These are phyloP conservation scores for Mythimna albipuncta DNA, from an alignment of 2,888 invertebrate genomes.

Conservation along the genomic window DNA sequence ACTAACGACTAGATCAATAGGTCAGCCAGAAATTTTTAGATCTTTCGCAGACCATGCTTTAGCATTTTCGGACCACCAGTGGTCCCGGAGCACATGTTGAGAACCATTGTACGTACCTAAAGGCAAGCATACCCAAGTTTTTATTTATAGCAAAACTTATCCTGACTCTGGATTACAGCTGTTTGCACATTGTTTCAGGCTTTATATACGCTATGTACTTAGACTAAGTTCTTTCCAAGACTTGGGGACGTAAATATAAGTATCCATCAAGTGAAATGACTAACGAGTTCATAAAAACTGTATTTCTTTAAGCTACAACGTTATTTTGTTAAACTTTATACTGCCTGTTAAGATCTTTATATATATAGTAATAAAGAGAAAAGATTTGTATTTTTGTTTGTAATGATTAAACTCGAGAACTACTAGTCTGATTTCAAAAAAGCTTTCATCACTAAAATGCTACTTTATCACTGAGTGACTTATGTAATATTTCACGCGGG, in stretches of 20 bases:
- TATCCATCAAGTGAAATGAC: conserved; percentile 40
- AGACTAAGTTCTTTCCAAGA: conserved; percentile 30
- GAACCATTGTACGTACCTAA: background rate
- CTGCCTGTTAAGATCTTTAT: conserved; percentile 24
- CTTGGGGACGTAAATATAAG: conserved; percentile 45
- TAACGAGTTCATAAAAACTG: conserved; percentile 47
- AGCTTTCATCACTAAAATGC: too few relatives aligned
- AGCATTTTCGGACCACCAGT: too few relatives aligned
- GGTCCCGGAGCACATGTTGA: too few relatives aligned
- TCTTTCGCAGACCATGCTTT: too few relatives aligned
- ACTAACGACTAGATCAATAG: too few relatives aligned
- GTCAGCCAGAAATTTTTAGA: too few relatives aligned
- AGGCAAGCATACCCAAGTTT: conserved; percentile 50
- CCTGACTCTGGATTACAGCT: conserved; percentile 44
- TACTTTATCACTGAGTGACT: too few relatives aligned
- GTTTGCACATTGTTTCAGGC: conserved; percentile 53
- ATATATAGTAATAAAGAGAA: too few relatives aligned
- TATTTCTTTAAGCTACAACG: conserved; percentile 26
- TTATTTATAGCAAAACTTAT: conserved; percentile 64
- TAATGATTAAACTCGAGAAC: too few relatives aligned
- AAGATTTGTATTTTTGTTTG: too few relatives aligned
- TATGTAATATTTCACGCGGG: too few relatives aligned
- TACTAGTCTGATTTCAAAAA: too few relatives aligned
- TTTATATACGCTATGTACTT: conserved; percentile 24
- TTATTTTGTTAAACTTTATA: conserved; percentile 53